A percentile compares a stretch with the other conserved stretches of the same genome.
Evolutionary conservation across 2,888 invertebrate genomes (phyloP).

Genomic region (Spatulosminthurus flaviceps): DNA sequence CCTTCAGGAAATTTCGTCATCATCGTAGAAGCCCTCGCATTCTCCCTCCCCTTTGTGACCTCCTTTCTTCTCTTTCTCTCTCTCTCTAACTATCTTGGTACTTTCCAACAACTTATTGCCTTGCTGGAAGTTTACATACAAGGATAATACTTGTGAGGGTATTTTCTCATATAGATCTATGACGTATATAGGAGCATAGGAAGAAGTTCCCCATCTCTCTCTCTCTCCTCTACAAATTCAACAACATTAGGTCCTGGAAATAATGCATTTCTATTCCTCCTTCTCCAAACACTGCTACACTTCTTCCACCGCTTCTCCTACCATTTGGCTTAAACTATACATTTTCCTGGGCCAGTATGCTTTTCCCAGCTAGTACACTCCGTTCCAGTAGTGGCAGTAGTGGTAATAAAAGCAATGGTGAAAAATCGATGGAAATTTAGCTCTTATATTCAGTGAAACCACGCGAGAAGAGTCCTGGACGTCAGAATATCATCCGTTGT

Average conservation of each 20-base stretch:
- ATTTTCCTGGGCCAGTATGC: background rate
- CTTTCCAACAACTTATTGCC: constrained; percentile 7
- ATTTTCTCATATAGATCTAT: background rate
- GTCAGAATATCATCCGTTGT: constrained; percentile 9
- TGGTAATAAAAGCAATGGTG: constrained; percentile 4
- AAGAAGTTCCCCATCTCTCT: background rate
- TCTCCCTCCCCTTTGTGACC: constrained; percentile 8
- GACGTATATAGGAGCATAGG: background rate
- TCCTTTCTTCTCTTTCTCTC: background rate
- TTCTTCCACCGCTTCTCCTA: no score
- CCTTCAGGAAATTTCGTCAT: constrained; percentile 12
- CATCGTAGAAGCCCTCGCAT: background rate
- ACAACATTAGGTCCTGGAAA: background rate
- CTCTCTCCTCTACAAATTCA: background rate
- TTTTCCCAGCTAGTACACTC: no score
- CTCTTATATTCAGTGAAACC: constrained; percentile 13
- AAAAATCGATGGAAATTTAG: constrained; percentile 20
- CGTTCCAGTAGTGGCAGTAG: background rate
- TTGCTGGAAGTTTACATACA: background rate
- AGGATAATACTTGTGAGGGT: background rate
- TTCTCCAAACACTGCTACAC: background rate
- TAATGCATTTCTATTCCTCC: background rate
- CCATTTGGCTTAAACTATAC: background rate
- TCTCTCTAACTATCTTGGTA: background rate
- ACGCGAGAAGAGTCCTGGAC: background rate